A percentile compares a stretch with the other conserved stretches of the same genome.
These are phyloP conservation scores for Drosophila atroscutellata DNA, from an alignment of 2,888 invertebrate species.

Conservation along the genomic window DNA sequence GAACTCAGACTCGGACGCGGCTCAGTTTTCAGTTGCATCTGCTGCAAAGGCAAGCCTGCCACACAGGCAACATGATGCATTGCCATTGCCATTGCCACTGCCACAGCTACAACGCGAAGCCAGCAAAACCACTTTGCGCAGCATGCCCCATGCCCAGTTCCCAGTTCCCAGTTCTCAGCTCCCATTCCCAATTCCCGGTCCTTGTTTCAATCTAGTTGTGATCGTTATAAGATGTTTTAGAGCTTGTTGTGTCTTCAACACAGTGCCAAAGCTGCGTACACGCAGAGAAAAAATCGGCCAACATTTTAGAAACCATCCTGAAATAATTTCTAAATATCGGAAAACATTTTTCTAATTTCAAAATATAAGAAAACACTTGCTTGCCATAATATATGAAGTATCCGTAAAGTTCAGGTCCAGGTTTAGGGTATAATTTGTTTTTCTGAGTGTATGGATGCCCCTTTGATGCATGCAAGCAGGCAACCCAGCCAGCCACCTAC, in stretches of 20 bases:
- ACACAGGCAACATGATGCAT: conserved; percentile 2
- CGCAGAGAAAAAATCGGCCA: background rate
- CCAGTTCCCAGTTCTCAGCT: conserved; percentile 8
- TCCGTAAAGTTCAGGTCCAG: no score
- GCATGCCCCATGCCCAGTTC: conserved; percentile 1
- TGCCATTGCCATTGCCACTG: background rate
- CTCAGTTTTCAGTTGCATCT: conserved; percentile 2
- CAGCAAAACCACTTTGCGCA: conserved; percentile 37
- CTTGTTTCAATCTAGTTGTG: conserved; percentile 50
- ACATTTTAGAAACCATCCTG: background rate
- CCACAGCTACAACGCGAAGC: background rate
- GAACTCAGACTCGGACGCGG: background rate
- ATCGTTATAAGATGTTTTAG: conserved; percentile 26
- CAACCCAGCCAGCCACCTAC: background rate
- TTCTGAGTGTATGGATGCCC: background rate
- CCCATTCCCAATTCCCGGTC: conserved; percentile 18
- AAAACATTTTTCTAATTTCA: no score
- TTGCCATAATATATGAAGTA: no score
- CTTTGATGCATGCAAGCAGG: background rate
- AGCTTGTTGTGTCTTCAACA: background rate
- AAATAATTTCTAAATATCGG: no score
- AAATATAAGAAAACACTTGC: no score
- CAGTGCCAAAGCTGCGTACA: background rate
- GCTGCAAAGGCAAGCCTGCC: background rate
- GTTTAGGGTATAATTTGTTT: background rate